Conservation (phyloP, 1,140 invertebrate species). For the Orchesella cincta region DNA sequence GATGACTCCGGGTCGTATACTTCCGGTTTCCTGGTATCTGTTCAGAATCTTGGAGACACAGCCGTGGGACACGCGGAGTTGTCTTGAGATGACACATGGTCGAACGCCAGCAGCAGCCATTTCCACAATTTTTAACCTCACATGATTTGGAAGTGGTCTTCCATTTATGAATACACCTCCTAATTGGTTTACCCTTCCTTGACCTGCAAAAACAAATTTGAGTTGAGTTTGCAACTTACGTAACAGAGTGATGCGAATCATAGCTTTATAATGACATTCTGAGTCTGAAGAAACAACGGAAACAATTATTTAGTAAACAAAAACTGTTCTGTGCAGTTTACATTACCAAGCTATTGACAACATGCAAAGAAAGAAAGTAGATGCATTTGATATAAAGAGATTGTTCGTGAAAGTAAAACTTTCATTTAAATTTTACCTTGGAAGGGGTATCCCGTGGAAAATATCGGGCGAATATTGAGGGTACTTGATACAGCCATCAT, state of each 20-base stretch:
- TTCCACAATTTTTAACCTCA: constrained; percentile 60
- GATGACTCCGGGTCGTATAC: constrained; percentile 60
- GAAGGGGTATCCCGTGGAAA: constrained; percentile 54
- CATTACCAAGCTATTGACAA: too few species aligned
- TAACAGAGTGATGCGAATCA: too few species aligned
- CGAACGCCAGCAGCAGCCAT: constrained; percentile 60
- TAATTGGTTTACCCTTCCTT: constrained; percentile 61
- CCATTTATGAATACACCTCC: constrained; percentile 63
- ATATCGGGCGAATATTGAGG: constrained; percentile 53
- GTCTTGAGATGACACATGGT: constrained; percentile 61
- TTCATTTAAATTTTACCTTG: constrained; percentile 50
- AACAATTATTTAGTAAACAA: too few species aligned
- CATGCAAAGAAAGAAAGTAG: too few species aligned
- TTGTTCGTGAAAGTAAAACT: background rate
- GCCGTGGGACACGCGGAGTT: constrained; percentile 60
- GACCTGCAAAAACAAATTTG: constrained; percentile 48
- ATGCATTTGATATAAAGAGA: background rate
- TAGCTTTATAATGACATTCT: too few species aligned
- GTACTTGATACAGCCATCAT: constrained; percentile 52
- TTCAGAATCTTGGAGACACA: constrained; percentile 63
- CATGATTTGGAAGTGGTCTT: constrained; percentile 60
- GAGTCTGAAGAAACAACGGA: too few species aligned
- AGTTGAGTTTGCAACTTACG: too few species aligned
- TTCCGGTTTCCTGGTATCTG: constrained; percentile 61
- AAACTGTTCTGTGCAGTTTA: too few species aligned